Conservation (phyloP, 2,888 invertebrate genomes). For the Ectobius pallidus region DNA sequence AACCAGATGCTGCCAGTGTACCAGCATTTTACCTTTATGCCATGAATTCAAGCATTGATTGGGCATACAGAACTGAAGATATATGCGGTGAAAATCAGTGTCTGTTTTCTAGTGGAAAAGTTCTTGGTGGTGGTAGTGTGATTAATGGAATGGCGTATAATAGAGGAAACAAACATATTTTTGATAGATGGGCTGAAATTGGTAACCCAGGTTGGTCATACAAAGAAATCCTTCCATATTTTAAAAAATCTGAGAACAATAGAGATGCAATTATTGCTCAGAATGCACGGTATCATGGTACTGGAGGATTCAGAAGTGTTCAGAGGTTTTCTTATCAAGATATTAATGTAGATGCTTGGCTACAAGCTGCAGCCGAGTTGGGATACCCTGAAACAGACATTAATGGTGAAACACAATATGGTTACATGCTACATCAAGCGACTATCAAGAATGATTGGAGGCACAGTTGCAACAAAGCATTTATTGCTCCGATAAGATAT, state of each 20-base stretch:
- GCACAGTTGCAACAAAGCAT: constrained; percentile 15
- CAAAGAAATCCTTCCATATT: background rate
- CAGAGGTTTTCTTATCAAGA: constrained; percentile 16
- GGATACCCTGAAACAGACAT: background rate
- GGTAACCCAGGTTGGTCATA: constrained; percentile 13
- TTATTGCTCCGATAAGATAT: background rate
- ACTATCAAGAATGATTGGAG: background rate
- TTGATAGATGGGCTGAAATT: constrained; percentile 4
- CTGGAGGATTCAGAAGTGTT: constrained; percentile 5
- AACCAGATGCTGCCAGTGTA: background rate
- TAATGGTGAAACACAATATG: background rate
- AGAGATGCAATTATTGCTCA: background rate
- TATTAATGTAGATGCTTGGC: background rate
- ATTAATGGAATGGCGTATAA: constrained; percentile 10
- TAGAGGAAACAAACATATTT: constrained; percentile 13
- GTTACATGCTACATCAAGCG: background rate
- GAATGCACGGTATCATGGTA: background rate
- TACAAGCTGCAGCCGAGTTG: background rate
- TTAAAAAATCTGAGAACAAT: constrained; percentile 25
- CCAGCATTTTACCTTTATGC: background rate
- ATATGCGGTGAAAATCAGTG: background rate
- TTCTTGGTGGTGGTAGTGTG: constrained; percentile 6
- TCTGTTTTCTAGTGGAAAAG: background rate
- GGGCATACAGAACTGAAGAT: background rate
- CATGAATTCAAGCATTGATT: background rate